phyloP scores from a whole-genome alignment of 1,140 invertebrate genomes.

The Heliconius hermathena region DNA sequence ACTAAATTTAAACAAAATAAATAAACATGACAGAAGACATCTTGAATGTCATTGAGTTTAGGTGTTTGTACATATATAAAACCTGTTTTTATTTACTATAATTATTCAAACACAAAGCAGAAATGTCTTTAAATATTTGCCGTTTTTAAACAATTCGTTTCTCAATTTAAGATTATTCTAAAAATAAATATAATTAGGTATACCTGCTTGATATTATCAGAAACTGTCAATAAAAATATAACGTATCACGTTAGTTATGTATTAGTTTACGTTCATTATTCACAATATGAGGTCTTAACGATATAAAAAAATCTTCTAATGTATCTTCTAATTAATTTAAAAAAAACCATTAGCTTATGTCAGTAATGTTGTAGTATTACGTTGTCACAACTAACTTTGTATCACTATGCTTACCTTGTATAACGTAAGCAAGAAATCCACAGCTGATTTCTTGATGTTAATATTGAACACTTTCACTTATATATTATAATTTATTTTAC shows the following conservation, averaged over 20 bases:
- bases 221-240: too few species aligned
- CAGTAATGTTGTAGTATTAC: background rate
- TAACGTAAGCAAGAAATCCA: background rate
- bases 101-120: too few species aligned
- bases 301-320: background rate
- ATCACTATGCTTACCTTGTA: conserved; percentile 14
- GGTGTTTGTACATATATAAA: background rate
- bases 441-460: background rate
- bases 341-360: background rate
- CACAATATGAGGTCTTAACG: background rate
- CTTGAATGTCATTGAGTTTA: conserved; percentile 1
- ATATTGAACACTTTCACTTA: conserved; percentile 29
- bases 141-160: background rate
- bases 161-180: too few species aligned
- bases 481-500: conserved; percentile 2
- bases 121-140: background rate
- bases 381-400: background rate
- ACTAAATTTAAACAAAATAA: background rate
- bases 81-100: background rate
- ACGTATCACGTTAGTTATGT: too few species aligned
- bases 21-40: background rate
- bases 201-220: too few species aligned
- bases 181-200: too few species aligned
- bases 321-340: background rate
- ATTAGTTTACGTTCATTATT: background rate